Percentiles rank a stretch among this genome's conserved stretches.
Evolutionary conservation across 2,888 invertebrate genomes (phyloP).

Genomic region (Himalopsyche anomala): DNA sequence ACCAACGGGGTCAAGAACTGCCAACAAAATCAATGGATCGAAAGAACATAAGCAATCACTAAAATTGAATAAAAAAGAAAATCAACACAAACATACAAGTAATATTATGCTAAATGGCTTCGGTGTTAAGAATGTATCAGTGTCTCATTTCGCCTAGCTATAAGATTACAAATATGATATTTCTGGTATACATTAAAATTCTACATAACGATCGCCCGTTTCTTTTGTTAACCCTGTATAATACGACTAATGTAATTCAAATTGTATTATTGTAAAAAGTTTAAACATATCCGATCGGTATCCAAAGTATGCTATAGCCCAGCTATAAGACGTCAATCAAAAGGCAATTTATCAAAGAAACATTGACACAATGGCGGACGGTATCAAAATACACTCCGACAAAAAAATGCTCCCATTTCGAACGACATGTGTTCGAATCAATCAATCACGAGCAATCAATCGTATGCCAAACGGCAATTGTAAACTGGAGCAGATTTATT

Average conservation of each 20-base stretch:
- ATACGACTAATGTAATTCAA: neutral
- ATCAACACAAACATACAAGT: too few species aligned
- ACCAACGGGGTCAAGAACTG: too few species aligned
- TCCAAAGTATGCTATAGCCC: neutral
- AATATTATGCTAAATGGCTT: too few species aligned
- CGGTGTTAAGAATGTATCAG: too few species aligned
- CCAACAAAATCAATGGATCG: too few species aligned
- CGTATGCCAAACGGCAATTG: neutral
- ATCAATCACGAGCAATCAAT: slow-evolving; percentile 58
- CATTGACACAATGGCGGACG: slow-evolving; percentile 45
- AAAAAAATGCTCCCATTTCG: slow-evolving; percentile 55
- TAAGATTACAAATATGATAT: too few species aligned
- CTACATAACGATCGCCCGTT: too few species aligned
- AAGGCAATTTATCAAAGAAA: slow-evolving; percentile 54
- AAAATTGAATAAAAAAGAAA: too few species aligned
- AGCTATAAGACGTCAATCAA: slow-evolving; percentile 56
- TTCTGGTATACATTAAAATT: too few species aligned
- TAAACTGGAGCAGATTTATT: slow-evolving; percentile 3
- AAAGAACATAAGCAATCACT: too few species aligned
- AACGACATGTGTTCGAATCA: slow-evolving; percentile 54
- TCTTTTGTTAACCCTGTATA: too few species aligned
- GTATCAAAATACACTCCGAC: slow-evolving; percentile 47
- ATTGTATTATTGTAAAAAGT: neutral
- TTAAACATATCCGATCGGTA: slow-evolving; percentile 4
- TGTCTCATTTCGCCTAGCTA: too few species aligned